Evolutionary conservation across 2,113 vertebrate species (phyloP).

Genomic region (Coryphaenoides rupestris): DNA sequence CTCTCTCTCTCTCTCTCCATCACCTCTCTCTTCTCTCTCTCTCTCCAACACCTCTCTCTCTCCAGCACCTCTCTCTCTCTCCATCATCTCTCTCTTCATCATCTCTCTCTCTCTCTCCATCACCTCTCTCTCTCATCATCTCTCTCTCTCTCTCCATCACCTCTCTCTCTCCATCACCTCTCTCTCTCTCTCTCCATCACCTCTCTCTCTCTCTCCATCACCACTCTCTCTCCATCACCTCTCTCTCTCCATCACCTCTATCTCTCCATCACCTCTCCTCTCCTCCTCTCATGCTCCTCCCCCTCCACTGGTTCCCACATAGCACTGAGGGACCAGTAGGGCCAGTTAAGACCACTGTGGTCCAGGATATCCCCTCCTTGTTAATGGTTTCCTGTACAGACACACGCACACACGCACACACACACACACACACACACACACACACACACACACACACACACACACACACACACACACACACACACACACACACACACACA

Average conservation of each 20-base stretch:
- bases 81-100: constrained; percentile 15
- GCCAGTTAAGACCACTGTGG: constrained; percentile 61
- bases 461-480: constrained; percentile 18
- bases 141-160: constrained; percentile 7
- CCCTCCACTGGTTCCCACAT: constrained; percentile 55
- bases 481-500: constrained; percentile 17
- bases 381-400: constrained; percentile 81
- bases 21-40: background rate
- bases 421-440: constrained; percentile 8
- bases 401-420: constrained; percentile 18
- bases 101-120: constrained; percentile 4
- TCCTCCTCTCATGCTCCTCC: constrained; percentile 8
- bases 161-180: constrained; percentile 37
- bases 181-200: constrained; percentile 22
- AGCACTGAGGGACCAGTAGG: constrained; percentile 26
- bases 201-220: constrained; percentile 11
- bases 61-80: constrained; percentile 22
- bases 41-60: no score
- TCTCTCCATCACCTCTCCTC: constrained; percentile 5
- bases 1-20: constrained; percentile 19
- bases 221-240: constrained; percentile 31
- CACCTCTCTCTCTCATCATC: no score
- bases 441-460: constrained; percentile 11
- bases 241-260: constrained; percentile 34
- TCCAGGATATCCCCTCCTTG: constrained; percentile 78